Conservation (phyloP, 2,888 invertebrate species). For the Plebejus melissa region DNA sequence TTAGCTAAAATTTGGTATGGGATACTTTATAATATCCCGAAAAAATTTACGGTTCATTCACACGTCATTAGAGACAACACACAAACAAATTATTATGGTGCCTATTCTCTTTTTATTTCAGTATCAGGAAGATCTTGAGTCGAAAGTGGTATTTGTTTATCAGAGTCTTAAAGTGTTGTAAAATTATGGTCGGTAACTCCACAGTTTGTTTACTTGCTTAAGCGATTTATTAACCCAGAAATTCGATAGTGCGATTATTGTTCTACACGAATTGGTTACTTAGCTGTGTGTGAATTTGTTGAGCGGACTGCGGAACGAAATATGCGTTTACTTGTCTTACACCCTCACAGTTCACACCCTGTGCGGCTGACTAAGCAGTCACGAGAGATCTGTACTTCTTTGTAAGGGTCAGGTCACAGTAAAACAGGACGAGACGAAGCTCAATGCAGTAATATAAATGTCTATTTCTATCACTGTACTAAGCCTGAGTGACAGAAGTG, state of each 20-base stretch:
- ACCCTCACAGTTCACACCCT: too few species aligned
- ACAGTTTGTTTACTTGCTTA: constrained; percentile 22
- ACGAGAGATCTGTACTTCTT: too few species aligned
- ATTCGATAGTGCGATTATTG: constrained; percentile 24
- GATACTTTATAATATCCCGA: too few species aligned
- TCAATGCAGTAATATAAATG: too few species aligned
- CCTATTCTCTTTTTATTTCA: not conserved
- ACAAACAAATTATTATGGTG: not conserved
- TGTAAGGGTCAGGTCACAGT: too few species aligned
- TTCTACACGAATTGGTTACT: constrained; percentile 27
- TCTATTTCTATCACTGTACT: too few species aligned
- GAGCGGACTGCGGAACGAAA: not conserved
- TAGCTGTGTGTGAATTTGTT: constrained; percentile 25
- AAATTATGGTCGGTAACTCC: constrained; percentile 29
- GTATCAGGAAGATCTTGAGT: not conserved
- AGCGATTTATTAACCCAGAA: constrained; percentile 27
- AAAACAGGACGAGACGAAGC: too few species aligned
- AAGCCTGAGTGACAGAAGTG: too few species aligned
- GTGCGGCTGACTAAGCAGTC: too few species aligned
- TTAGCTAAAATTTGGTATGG: too few species aligned
- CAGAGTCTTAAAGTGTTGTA: constrained; percentile 17
- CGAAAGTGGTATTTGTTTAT: constrained; percentile 15
- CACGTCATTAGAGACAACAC: not conserved
- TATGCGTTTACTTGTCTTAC: not conserved
- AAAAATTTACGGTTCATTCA: too few species aligned